Base-by-base conservation (phyloP, 1,140 invertebrate genomes). In the Penaeus japonicus region DNA sequence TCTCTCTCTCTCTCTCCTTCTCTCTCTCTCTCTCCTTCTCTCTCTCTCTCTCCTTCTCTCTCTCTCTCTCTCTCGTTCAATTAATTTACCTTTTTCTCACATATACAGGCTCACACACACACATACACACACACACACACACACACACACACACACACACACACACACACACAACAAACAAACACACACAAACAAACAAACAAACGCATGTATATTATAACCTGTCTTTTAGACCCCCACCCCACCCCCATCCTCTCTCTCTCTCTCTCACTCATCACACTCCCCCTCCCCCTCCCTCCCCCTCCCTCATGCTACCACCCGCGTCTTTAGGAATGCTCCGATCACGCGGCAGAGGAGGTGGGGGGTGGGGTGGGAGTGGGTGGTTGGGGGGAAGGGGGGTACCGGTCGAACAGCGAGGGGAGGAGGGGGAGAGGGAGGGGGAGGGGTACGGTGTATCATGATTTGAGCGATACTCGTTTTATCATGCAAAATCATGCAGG, bases 1-100 rank as follows among this genome's bases (percentile, higher is more conserved):
- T 77, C 18, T 22, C n/a, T 32, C 30, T 32, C 73, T 32, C 47
- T 18, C 39, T 54, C 47, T n/a, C 78, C 17, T 24, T 47, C 78
- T 54, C 78, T n/a, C 78, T 54, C 78, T 54, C 75, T 78, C 75
- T 35, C 75, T 78, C 30, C 22, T 7, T n/a, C 78, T 54, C 78
- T 30, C 81, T 59, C 57, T 15, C 39, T 53, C 10, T n/a, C 57
- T n/a, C 24, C 57, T 24, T 47, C 77, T 79, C 77, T 79, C 77
- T 79, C 77, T 79, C 77, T 79, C 77, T 79, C 77, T 79, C 77
- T 79, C 77, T 79, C 12, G 32, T 39, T 79, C 30, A n/a, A n/a
- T n/a, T n/a, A n/a, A n/a, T n/a, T n/a, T n/a, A n/a, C n/a, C n/a
- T n/a, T n/a, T n/a, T n/a, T n/a, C n/a, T 47, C 7, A 47, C 39